Conservation (phyloP, 2,113 vertebrate genomes). For the Suricata suricatta region DNA sequence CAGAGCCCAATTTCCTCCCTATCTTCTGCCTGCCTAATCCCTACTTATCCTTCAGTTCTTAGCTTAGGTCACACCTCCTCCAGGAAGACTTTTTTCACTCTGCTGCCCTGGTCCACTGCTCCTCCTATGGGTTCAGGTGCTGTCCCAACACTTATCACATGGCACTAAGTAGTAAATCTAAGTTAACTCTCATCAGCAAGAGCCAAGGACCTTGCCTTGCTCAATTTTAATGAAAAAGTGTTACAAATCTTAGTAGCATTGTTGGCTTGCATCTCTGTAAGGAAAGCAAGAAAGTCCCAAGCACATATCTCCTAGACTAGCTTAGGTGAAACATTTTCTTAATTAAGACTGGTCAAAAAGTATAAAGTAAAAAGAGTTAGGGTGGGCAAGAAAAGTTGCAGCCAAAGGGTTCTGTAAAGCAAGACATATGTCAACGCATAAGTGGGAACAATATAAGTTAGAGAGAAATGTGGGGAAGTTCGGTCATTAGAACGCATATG, state of each 20-base stretch:
- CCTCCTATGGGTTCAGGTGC: not conserved
- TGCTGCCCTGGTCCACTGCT: not conserved
- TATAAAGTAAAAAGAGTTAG: not conserved
- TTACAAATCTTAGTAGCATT: not conserved
- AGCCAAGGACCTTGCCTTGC: not conserved
- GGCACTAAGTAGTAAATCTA: not conserved
- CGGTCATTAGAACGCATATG: not conserved
- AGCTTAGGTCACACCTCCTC: not conserved
- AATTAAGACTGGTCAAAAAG: not conserved
- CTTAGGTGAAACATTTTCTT: not conserved
- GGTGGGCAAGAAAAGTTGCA: not conserved
- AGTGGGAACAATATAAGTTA: not conserved
- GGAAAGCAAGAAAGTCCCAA: not conserved
- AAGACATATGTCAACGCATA: not conserved
- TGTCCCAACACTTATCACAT: not conserved
- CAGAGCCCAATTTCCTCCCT: not conserved
- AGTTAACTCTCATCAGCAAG: not conserved
- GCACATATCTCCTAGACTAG: not conserved
- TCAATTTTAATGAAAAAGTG: not conserved
- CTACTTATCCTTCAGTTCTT: not conserved
- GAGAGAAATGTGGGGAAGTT: not conserved
- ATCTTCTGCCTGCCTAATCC: not conserved
- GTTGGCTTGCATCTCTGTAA: not conserved
- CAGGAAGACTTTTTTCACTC: not conserved
- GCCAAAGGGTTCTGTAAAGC: not conserved